Conservation (phyloP, 2,888 invertebrate species). For the Drosophila conformis region DNA sequence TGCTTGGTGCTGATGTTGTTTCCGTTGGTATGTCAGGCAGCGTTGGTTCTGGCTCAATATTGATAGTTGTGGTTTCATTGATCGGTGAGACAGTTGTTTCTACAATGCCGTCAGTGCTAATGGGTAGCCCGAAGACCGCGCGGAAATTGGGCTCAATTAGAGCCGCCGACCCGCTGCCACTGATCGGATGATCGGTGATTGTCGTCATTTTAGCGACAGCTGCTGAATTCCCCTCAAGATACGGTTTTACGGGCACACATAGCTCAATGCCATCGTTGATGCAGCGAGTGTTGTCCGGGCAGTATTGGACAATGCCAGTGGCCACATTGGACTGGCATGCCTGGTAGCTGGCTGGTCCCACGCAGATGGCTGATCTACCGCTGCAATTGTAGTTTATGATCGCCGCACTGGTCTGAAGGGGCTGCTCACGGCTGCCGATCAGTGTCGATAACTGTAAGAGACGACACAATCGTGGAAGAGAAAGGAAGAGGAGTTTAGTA, state of each 20-base stretch:
- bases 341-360: conserved; percentile 80
- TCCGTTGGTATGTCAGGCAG: conserved; percentile 24
- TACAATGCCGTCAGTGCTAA: conserved; percentile 13
- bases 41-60: conserved; percentile 28
- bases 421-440: conserved; percentile 61
- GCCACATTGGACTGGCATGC: conserved; percentile 68
- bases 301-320: conserved; percentile 57
- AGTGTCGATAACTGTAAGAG: conserved; percentile 74
- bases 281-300: conserved; percentile 76
- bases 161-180: conserved; percentile 33
- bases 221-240: conserved; percentile 34
- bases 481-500: conserved; percentile 23
- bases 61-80: conserved; percentile 23
- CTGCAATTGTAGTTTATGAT: conserved; percentile 72
- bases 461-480: conserved; percentile 11
- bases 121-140: conserved; percentile 15
- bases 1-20: conserved; percentile 27
- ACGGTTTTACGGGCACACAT: conserved; percentile 73
- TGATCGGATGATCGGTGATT: conserved; percentile 48
- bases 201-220: conserved; percentile 65
- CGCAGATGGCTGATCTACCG: conserved; percentile 79
- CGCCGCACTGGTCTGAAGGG: conserved; percentile 39
- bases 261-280: conserved; percentile 79
- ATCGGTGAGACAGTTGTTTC: conserved; percentile 8
- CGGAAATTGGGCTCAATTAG: conserved; percentile 34